These are phyloP conservation scores for Myripristis murdjan DNA, from an alignment of 2,797 vertebrate species.

Conservation along the genomic window DNA sequence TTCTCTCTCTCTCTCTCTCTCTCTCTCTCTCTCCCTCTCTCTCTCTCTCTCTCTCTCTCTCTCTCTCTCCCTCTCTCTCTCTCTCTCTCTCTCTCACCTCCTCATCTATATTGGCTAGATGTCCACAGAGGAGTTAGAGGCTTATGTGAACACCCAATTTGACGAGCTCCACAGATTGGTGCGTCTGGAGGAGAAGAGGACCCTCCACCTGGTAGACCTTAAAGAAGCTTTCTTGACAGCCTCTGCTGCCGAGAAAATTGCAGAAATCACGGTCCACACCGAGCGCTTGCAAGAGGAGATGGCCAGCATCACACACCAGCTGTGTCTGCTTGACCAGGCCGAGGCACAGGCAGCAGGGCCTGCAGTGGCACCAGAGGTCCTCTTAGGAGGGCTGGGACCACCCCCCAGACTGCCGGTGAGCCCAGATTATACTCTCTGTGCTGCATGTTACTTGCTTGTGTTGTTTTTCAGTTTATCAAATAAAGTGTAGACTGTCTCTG, in stretches of 20 bases:
- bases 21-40: background rate
- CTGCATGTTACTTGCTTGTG: background rate
- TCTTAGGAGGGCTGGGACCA: conserved; percentile 49
- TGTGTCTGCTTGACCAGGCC: conserved; percentile 84
- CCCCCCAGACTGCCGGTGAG: conserved; percentile 61
- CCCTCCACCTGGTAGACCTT: conserved; percentile 88
- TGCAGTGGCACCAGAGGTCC: conserved; percentile 55
- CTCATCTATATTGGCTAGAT: conserved; percentile 71
- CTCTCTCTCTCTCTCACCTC: background rate
- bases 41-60: conserved; percentile 2
- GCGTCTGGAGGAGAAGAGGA: conserved; percentile 86
- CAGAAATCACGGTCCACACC: conserved; percentile 86
- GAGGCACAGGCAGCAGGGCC: conserved; percentile 60
- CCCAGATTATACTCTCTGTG: background rate
- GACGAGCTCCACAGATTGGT: conserved; percentile 87
- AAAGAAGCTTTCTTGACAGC: conserved; percentile 89
- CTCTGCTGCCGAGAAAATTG: conserved; percentile 87
- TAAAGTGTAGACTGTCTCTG: too few species aligned
- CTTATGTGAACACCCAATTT: conserved; percentile 88
- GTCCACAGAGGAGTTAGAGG: conserved; percentile 86
- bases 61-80: background rate
- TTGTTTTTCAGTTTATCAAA: too few species aligned
- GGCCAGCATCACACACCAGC: conserved; percentile 89
- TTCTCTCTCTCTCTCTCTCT: background rate
- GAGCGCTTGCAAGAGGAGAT: conserved; percentile 91